Evolutionary conservation across 1,140 invertebrate genomes (phyloP), one percentile per base, ranked within the genome.

Genomic region (Apocrypta bakeri): DNA sequence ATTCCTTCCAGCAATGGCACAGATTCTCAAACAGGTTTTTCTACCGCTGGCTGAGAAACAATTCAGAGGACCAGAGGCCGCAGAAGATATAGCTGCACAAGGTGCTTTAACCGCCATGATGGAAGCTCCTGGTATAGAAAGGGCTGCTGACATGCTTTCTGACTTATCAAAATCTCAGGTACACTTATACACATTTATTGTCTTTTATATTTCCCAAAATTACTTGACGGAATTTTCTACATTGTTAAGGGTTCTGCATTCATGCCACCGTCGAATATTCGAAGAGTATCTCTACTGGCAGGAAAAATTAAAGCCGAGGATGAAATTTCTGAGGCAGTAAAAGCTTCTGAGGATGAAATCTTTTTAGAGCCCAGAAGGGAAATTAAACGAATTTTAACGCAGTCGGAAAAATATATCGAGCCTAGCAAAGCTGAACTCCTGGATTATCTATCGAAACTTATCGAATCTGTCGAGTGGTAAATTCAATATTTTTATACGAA

Each of bases 201-300:
- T n/a, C n/a, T n/a, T n/a, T n/a, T n/a, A n/a, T n/a, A n/a, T n/a
- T n/a, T n/a, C n/a, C n/a, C n/a, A n/a, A n/a, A n/a, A n/a, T n/a
- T n/a, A n/a, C n/a, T n/a, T n/a, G n/a, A 56, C 21, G 1, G 48
- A 56, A 27, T 66, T 66, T 25, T 12, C 9, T 12, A 27, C 25
- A 66, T 25, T 29, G 1, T 66, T 66, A 8, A 90, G 90, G 79
- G 78, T 11, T 84, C 87, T 84, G 86, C 90, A 3, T 92, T 93
- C 83, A 92, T 91, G 84, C 88, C 92, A 24, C 93, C 94, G 0
- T 93, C 94, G 0, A 93, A 93, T 87, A 95, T 93, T 83, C 90
- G 92, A 21, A 90, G 91, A 83, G 91, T 93, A 87, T 93, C 93
- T 0, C 89, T 93, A 61, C 89, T 92, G 25, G 75, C 78, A n/a